phyloP scores from a whole-genome alignment of 2,797 vertebrate genomes.

The Distichodus sexfasciatus region DNA sequence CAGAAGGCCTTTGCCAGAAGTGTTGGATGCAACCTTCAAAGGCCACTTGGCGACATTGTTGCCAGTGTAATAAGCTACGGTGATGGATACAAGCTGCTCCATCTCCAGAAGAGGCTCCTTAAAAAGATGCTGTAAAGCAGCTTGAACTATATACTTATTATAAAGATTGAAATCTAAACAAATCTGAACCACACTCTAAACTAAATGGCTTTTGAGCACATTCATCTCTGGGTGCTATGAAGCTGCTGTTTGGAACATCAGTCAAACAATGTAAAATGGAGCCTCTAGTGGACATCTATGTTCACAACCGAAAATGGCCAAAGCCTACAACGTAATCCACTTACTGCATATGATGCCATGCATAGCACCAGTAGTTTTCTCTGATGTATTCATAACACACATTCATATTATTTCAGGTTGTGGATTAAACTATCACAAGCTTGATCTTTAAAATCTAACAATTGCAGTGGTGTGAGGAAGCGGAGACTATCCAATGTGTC shows the following conservation, averaged over 20 bases:
- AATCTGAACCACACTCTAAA: too few relatives aligned
- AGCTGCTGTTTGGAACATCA: neutral
- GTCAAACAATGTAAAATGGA: neutral
- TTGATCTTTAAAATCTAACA: too few relatives aligned
- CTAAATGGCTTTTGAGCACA: constrained; percentile 13
- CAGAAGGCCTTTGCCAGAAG: constrained; percentile 39
- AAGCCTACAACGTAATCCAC: neutral
- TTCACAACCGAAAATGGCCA: neutral
- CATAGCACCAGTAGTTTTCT: neutral
- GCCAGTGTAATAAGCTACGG: constrained; percentile 28
- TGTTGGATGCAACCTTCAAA: constrained; percentile 41
- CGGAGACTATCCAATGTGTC: constrained; percentile 92
- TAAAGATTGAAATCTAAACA: constrained; percentile 16
- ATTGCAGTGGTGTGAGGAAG: constrained; percentile 93
- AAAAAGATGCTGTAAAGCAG: constrained; percentile 19
- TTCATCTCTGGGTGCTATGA: neutral
- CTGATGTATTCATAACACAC: neutral
- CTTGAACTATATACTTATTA: constrained; percentile 34
- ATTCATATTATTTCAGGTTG: constrained; percentile 77
- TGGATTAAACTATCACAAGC: constrained; percentile 96
- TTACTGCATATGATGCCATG: neutral
- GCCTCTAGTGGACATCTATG: constrained; percentile 30
- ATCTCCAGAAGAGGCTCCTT: neutral
- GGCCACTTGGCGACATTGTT: constrained; percentile 17
- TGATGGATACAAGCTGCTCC: constrained; percentile 37